Conservation (phyloP, 2,888 invertebrate species). For the Platypus cylindrus region DNA sequence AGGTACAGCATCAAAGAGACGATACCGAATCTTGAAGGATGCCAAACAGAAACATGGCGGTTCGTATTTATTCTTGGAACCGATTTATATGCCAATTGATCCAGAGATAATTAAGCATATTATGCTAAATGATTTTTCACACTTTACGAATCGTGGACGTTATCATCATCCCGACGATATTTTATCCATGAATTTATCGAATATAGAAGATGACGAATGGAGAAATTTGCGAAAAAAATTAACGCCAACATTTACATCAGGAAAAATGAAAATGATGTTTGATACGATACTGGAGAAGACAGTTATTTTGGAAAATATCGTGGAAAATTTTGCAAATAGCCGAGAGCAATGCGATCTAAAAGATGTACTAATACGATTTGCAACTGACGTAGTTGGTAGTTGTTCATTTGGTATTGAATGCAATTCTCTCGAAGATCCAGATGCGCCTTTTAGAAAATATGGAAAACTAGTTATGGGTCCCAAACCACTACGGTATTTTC, state of each 20-base stretch:
- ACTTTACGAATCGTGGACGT: conserved; percentile 9
- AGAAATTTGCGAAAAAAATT: conserved; percentile 31
- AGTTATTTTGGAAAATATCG: conserved; percentile 14
- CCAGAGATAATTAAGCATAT: conserved; percentile 8
- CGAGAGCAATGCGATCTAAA: conserved; percentile 20
- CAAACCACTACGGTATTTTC: not conserved
- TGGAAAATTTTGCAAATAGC: conserved; percentile 9
- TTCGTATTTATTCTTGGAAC: conserved; percentile 4
- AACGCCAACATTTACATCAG: conserved; percentile 21
- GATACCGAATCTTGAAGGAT: not conserved
- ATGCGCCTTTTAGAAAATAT: conserved; percentile 34
- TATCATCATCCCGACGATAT: conserved; percentile 24
- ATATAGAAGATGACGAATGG: conserved; percentile 30
- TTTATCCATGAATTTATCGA: conserved; percentile 22
- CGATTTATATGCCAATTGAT: conserved; percentile 7
- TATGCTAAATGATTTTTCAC: conserved; percentile 8
- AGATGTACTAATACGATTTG: conserved; percentile 40
- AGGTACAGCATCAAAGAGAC: not conserved
- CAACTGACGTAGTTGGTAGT: conserved; percentile 44
- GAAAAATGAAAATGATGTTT: conserved; percentile 6
- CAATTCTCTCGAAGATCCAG: conserved; percentile 39
- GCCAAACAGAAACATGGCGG: conserved; percentile 4
- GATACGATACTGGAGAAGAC: conserved; percentile 10
- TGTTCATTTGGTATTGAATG: conserved; percentile 45
- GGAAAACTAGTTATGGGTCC: conserved; percentile 1